Evolutionary conservation across 1,140 invertebrate species (phyloP), one percentile per base, ranked within the genome.

Genomic region (Myzus persicae): DNA sequence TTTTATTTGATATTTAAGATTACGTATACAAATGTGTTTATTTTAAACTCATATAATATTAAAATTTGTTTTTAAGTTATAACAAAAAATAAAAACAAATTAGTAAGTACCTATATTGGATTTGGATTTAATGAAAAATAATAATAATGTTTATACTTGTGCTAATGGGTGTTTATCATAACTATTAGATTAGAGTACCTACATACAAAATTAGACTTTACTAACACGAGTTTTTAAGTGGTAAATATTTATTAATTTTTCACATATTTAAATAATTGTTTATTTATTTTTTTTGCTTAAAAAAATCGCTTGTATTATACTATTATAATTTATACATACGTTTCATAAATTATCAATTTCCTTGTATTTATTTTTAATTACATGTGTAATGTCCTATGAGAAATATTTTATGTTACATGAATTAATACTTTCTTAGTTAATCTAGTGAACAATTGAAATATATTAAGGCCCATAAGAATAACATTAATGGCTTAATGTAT

Each of bases 51-150:
- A 18, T 6, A n/a, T 76, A n/a, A n/a, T 76, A 76, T n/a, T n/a
- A n/a, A 76, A n/a, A 76, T n/a, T 36, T 76, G 59, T 76, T 76
- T 76, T 76, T 4, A 18, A 76, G n/a, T n/a, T 76, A 76, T 18
- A 76, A 76, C 31, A n/a, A 76, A 76, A 67, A 76, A 67, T 67
- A n/a, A 76, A 76, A 76, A 76, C 59, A 76, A 76, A 76, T 76
- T 76, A n/a, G 59, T 67, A n/a, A n/a, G 59, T 76, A 76, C 24
- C n/a, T n/a, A 76, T 76, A 76, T 76, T 76, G 59, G 6, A 76
- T 76, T 76, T 76, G 31, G 31, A 76, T n/a, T n/a, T n/a, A 76
- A 76, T 18, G 14, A 76, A n/a, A 76, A 76, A 76, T 67, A 76
- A 76, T 18, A n/a, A n/a, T n/a, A n/a, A 76, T 76, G 59, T 76